Conservation (phyloP, 2,113 vertebrate genomes). For the Xiphorhynchus elegans region DNA sequence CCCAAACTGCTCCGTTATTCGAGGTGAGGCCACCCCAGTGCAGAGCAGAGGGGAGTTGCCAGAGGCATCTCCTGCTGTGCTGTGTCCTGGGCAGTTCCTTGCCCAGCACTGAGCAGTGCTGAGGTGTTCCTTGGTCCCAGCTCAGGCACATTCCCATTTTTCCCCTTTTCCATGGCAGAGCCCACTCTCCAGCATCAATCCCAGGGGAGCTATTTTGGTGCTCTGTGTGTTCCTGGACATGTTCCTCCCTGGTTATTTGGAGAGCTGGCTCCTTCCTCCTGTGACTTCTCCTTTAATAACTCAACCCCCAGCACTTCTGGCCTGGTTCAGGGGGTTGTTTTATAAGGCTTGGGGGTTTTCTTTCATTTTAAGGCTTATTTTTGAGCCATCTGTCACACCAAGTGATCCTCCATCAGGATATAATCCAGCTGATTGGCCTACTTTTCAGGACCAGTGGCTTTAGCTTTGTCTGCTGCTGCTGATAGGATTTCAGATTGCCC, state of each 20-base stretch:
- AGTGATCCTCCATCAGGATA: not conserved
- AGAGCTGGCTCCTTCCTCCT: not conserved
- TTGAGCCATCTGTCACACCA: slow-evolving; percentile 10
- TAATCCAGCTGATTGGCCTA: slow-evolving; percentile 25
- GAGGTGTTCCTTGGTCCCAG: not conserved
- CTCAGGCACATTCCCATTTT: not conserved
- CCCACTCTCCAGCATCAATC: not conserved
- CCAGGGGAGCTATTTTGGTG: not conserved
- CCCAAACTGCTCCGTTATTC: not conserved
- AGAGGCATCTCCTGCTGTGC: not conserved
- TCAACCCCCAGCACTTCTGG: not conserved
- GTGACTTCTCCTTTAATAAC: not conserved
- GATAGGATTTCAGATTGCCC: not conserved
- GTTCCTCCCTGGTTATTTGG: not conserved
- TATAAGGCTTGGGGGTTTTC: not conserved
- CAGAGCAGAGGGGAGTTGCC: not conserved
- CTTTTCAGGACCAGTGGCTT: not conserved
- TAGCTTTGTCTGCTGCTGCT: not conserved
- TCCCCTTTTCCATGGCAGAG: not conserved
- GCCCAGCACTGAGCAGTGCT: not conserved
- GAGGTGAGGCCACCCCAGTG: not conserved
- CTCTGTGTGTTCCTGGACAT: not conserved
- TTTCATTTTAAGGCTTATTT: not conserved
- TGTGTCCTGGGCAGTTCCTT: not conserved
- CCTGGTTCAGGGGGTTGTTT: not conserved